These are phyloP conservation scores for Battus philenor DNA, from an alignment of 1,140 invertebrate species.

Conservation along the genomic window DNA sequence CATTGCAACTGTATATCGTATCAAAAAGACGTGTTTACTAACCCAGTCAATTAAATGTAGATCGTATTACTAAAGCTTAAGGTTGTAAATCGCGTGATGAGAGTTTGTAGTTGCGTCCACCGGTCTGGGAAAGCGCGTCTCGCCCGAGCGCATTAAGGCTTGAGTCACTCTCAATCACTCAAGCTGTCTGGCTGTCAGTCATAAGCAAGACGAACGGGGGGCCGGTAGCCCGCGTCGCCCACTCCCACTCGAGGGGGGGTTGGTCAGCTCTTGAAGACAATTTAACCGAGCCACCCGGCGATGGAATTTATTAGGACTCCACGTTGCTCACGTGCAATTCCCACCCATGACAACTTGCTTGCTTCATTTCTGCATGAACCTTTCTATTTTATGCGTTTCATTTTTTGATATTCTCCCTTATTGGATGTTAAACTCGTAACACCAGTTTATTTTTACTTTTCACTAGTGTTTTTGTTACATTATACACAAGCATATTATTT, in stretches of 20 bases:
- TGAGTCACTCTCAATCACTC: conserved; percentile 75
- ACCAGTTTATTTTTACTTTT: too few relatives aligned
- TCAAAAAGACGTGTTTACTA: too few relatives aligned
- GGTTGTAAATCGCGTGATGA: conserved; percentile 29
- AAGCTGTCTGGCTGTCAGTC: conserved; percentile 73
- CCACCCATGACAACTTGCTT: background rate
- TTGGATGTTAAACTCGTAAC: too few relatives aligned
- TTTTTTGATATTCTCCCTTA: too few relatives aligned
- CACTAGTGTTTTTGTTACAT: too few relatives aligned
- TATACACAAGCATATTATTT: too few relatives aligned
- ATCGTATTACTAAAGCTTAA: too few relatives aligned
- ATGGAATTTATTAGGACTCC: conserved; percentile 58
- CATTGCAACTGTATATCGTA: too few relatives aligned
- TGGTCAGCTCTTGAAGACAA: conserved; percentile 73
- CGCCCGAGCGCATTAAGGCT: conserved; percentile 69
- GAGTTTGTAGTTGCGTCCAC: conserved; percentile 30
- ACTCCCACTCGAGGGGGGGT: conserved; percentile 38
- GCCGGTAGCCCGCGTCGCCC: conserved; percentile 38
- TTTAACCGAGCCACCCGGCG: conserved; percentile 49
- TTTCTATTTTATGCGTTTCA: too few relatives aligned
- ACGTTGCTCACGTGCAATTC: too few relatives aligned
- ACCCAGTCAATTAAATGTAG: too few relatives aligned
- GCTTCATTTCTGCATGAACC: background rate
- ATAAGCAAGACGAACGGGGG: conserved; percentile 72
- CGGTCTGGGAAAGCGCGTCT: conserved; percentile 23